phyloP scores from a whole-genome alignment of 1,140 invertebrate genomes.

The Trachelipus rathkii region DNA sequence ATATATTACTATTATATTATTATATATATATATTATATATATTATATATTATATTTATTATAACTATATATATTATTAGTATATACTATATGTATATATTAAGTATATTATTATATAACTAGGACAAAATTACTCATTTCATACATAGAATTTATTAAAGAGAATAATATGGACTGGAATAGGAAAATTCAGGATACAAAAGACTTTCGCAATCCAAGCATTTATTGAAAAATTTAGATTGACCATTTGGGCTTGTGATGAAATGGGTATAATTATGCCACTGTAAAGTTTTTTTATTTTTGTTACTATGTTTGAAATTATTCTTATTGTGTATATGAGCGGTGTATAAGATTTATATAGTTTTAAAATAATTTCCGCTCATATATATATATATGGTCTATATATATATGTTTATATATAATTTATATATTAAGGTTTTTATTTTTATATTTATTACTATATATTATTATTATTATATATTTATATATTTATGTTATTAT shows the following conservation, averaged over 20 bases:
- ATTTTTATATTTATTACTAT: no score
- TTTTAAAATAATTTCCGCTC: no score
- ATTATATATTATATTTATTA: slow-evolving; percentile 10
- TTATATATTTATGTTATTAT: no score
- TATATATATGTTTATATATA: no score
- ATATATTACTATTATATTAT: no score
- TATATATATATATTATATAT: slow-evolving; percentile 8
- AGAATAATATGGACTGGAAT: slow-evolving; percentile 76
- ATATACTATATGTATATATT: slow-evolving; percentile 18
- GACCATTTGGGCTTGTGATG: slow-evolving; percentile 90
- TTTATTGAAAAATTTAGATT: slow-evolving; percentile 94
- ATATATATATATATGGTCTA: no score
- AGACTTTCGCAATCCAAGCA: slow-evolving; percentile 92
- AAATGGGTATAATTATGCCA: slow-evolving; percentile 93
- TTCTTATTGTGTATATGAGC: background rate
- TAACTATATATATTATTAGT: slow-evolving; percentile 12
- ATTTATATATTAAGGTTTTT: no score
- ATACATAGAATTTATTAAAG: slow-evolving; percentile 70
- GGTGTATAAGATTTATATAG: no score
- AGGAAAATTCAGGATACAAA: slow-evolving; percentile 70
- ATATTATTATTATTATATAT: no score
- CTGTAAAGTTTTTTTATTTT: slow-evolving; percentile 49
- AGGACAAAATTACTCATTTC: slow-evolving; percentile 72
- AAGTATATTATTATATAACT: slow-evolving; percentile 12
- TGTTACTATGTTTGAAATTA: background rate